A percentile compares a stretch with the other conserved stretches of the same genome.
phyloP scores from a whole-genome alignment of 2,113 vertebrate species.

The Casuarius casuarius region DNA sequence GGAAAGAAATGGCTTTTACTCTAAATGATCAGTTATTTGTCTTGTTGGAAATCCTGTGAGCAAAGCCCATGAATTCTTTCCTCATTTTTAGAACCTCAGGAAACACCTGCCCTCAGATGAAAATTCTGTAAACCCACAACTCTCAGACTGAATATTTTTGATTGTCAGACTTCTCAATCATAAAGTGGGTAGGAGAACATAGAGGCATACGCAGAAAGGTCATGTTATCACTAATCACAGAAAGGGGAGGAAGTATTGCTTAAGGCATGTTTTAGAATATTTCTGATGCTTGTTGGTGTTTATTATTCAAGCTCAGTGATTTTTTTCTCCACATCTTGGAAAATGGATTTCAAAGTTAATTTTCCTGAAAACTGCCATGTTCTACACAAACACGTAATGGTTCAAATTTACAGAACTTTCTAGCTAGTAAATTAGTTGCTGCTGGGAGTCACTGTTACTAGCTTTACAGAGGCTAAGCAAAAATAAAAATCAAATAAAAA shows the following conservation, averaged over 20 bases:
- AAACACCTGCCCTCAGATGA: slow-evolving; percentile 30
- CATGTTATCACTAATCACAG: background rate
- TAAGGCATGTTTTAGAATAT: slow-evolving; percentile 51
- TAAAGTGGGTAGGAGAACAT: background rate
- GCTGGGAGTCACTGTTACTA: background rate
- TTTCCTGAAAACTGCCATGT: background rate
- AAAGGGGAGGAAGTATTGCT: slow-evolving; percentile 4
- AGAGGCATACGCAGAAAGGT: background rate
- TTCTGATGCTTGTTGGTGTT: slow-evolving; percentile 57
- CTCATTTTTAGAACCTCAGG: background rate
- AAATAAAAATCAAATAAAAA: background rate
- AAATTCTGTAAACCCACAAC: background rate
- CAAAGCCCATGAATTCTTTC: background rate
- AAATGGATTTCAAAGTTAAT: background rate
- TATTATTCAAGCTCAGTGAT: slow-evolving; percentile 17
- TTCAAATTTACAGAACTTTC: background rate
- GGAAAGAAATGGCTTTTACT: slow-evolving; percentile 1
- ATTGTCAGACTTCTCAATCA: background rate
- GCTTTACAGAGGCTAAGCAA: background rate
- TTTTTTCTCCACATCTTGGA: background rate
- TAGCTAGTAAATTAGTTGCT: background rate
- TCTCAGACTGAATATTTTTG: background rate
- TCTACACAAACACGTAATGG: background rate
- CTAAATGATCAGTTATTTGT: background rate
- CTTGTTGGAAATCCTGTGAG: background rate